These are phyloP conservation scores for Chondrilla cf. caribensis DNA, from an alignment of 37 sponge, comb jelly and placozoan genomes.

Conservation along the genomic window DNA sequence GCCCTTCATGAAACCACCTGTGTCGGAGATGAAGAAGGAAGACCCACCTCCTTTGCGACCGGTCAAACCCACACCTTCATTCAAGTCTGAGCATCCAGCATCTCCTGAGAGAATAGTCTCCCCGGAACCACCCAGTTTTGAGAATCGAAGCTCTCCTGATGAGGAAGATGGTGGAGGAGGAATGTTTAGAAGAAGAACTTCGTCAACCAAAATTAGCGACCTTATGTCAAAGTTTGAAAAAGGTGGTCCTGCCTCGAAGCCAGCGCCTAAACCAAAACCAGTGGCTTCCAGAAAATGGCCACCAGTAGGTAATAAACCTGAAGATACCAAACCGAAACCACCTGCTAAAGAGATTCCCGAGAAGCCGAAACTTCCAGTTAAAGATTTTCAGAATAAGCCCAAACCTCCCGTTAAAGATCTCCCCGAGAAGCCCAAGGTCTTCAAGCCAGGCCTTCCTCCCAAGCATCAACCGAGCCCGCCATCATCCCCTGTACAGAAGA, in stretches of 20 bases:
- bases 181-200: background rate
- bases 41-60: background rate
- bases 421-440: too few species aligned
- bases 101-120: background rate
- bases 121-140: background rate
- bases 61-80: background rate
- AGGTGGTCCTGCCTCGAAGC: background rate
- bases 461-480: too few species aligned
- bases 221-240: slow-evolving; percentile 3
- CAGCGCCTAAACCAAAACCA: background rate
- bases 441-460: too few species aligned
- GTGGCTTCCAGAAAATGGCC: background rate
- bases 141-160: background rate
- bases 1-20: too few species aligned
- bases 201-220: background rate
- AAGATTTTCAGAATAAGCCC: too few species aligned
- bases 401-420: too few species aligned
- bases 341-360: too few species aligned
- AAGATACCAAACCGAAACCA: background rate
- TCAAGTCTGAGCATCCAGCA: background rate
- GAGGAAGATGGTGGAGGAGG: background rate
- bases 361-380: background rate
- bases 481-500: too few species aligned
- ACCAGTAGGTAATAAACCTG: background rate
- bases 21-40: too few species aligned